Base-by-base conservation (phyloP, 1,140 invertebrate genomes). In the Pinna nobilis region DNA sequence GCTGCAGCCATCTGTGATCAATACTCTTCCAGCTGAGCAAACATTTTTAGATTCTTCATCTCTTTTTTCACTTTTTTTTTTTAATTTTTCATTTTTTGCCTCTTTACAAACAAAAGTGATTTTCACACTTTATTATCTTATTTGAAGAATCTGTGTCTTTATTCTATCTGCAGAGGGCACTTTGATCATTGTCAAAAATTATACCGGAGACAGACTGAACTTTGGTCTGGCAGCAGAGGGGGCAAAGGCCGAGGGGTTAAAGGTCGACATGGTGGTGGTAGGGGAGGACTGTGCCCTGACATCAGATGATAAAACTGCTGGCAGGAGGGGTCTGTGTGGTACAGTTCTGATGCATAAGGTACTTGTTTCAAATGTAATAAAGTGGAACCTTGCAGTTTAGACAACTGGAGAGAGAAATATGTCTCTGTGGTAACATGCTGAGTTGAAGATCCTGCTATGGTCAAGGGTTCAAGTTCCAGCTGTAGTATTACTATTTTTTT, bases 181-280 rank as follows among this genome's bases (percentile, higher is more conserved):
- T 49, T 81, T 96, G 9, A 90, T 95, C 0, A 90, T 96, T 20
- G 91, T 95, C 18, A 93, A 94, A 13, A 97, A 97, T 90, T 97
- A 97, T 85, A 97, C 95, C 6, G 95, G 95, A 0, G 95, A 97
- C 82, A 89, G 94, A 79, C 87, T 97, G 2, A 96, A 96, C 87
- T 96, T 96, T 89, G 95, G 95, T 15, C 91, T 95, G 85, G 94
- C 95, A 3, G 90, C 93, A 50, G 94, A 96, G 86, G 92, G 92
- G 83, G 93, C 93, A 1, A 93, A 90, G 83, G 89, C 90, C 49
- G 87, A 91, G 74, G 93, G 92, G 1, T 90, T 93, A 55, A 92
- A 92, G 88, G 91, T 94, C 15, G 91, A 92, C 70, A 91, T 93
- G 85, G 83, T 95, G 7, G 91, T 94, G 25, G 91, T 94, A 2